Percentiles rank a stretch among this genome's conserved stretches.
These are phyloP conservation scores for Mesorhabditis belari DNA, from an alignment of 2,888 invertebrate genomes.

Conservation along the genomic window DNA sequence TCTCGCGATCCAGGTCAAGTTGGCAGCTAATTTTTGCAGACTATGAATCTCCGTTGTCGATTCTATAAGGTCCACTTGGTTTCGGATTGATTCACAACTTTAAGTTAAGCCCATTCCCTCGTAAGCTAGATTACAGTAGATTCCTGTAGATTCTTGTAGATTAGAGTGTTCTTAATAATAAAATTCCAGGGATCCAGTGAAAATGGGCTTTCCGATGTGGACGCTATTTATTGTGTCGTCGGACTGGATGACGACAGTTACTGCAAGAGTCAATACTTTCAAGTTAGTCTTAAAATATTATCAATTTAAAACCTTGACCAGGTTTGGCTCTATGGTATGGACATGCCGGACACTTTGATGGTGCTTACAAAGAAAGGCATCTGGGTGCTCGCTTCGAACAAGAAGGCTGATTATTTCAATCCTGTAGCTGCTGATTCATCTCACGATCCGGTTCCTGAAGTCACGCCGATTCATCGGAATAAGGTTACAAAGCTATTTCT, in stretches of 20 bases:
- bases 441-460: slow-evolving; percentile 68
- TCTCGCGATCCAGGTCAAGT: too few species aligned
- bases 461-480: slow-evolving; percentile 80
- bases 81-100: too few species aligned
- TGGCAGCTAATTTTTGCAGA: too few species aligned
- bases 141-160: too few species aligned
- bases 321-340: slow-evolving; percentile 95
- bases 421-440: slow-evolving; percentile 74
- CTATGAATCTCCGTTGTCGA: too few species aligned
- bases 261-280: neutral
- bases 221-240: neutral
- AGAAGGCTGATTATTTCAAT: slow-evolving; percentile 91
- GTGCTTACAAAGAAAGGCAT: slow-evolving; percentile 76
- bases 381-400: slow-evolving; percentile 87
- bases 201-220: neutral
- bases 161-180: too few species aligned
- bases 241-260: neutral
- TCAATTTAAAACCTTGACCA: slow-evolving; percentile 55
- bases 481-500: slow-evolving; percentile 63
- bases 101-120: too few species aligned
- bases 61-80: too few species aligned
- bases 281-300: neutral
- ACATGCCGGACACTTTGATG: slow-evolving; percentile 88
- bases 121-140: too few species aligned
- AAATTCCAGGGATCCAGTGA: neutral